These are phyloP conservation scores for Phaedon cochleariae DNA, from an alignment of 2,888 invertebrate species.

Conservation along the genomic window DNA sequence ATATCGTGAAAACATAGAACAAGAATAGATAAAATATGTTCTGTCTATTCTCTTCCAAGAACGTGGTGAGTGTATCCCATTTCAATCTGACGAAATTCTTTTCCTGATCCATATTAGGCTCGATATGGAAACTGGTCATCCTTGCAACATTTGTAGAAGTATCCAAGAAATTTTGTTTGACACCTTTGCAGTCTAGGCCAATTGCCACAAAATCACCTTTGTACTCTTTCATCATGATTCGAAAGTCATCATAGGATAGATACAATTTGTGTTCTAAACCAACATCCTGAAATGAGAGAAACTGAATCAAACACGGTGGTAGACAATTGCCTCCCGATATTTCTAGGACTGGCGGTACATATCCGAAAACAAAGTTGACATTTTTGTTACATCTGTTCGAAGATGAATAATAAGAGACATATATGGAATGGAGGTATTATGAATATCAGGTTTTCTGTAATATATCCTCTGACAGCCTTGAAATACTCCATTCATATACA, in stretches of 20 bases:
- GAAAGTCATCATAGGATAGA: conserved; percentile 90
- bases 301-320: too few species aligned
- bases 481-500: too few species aligned
- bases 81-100: conserved; percentile 78
- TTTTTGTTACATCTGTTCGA: too few species aligned
- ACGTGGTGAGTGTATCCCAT: conserved; percentile 89
- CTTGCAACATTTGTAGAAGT: conserved; percentile 94
- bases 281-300: conserved; percentile 73
- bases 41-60: conserved; percentile 93
- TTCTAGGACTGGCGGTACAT: too few species aligned
- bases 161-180: conserved; percentile 93
- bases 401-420: too few species aligned
- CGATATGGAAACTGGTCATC: conserved; percentile 94
- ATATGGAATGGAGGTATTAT: too few species aligned
- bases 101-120: conserved; percentile 76
- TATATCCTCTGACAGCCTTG: too few species aligned
- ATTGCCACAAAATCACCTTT: conserved; percentile 95
- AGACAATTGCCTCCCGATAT: too few species aligned
- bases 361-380: too few species aligned
- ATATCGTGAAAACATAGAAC: conserved; percentile 93
- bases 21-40: conserved; percentile 95
- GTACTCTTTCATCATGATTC: conserved; percentile 96
- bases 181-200: conserved; percentile 93
- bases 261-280: conserved; percentile 90
- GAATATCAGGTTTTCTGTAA: too few species aligned